A percentile compares a stretch with the other conserved stretches of the same genome.
phyloP scores from a whole-genome alignment of 2,113 vertebrate genomes.

The Psittacara wagleri region DNA sequence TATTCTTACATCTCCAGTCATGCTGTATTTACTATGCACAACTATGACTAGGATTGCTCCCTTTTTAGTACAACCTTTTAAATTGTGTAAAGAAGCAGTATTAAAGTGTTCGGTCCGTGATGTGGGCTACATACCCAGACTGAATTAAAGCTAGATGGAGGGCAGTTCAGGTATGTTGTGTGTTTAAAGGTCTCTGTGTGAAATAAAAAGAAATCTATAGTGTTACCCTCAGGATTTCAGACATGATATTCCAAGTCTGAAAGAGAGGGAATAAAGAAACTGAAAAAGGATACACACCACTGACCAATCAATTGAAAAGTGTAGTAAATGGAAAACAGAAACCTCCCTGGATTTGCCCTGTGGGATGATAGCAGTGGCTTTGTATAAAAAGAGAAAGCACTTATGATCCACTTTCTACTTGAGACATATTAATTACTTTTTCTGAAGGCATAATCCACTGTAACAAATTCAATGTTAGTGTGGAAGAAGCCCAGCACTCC shows the following conservation, averaged over 20 bases:
- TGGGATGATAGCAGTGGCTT: constrained; percentile 28
- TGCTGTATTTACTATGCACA: neutral
- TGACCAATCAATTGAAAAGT: constrained; percentile 57
- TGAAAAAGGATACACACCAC: constrained; percentile 45
- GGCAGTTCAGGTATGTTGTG: neutral
- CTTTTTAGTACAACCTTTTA: neutral
- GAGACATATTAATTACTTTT: constrained; percentile 35
- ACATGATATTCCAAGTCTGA: constrained; percentile 44
- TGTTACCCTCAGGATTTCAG: constrained; percentile 44
- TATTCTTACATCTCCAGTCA: neutral
- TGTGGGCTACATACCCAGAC: neutral
- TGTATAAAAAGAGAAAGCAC: constrained; percentile 6
- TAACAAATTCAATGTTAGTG: neutral
- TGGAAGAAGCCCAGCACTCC: neutral
- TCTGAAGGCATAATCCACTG: neutral
- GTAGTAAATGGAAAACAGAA: constrained; percentile 54
- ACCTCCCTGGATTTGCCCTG: constrained; percentile 41
- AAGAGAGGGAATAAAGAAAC: constrained; percentile 48
- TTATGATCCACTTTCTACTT: constrained; percentile 21
- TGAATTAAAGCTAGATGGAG: neutral
- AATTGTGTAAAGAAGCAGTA: constrained; percentile 1
- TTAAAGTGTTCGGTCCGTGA: neutral
- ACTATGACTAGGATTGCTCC: neutral
- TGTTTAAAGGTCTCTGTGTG: constrained; percentile 37
- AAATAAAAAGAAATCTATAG: constrained; percentile 56